Percentiles rank a stretch among this genome's conserved stretches.
Conservation (phyloP, 2,113 vertebrate genomes). For the Menidia beryllina region DNA sequence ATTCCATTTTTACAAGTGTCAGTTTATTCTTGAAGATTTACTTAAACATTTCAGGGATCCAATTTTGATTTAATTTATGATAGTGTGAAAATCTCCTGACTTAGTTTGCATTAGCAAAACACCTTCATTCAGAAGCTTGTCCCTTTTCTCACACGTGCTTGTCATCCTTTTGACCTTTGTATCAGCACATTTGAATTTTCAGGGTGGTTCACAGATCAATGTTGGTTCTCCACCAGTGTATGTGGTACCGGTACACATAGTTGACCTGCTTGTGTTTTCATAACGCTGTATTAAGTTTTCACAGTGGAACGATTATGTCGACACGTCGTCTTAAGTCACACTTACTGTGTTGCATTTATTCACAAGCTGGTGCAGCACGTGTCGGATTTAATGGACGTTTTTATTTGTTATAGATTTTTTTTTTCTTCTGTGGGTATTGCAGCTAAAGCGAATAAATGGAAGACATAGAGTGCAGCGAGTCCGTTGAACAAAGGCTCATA, state of each 20-base stretch:
- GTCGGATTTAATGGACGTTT: slow-evolving; percentile 3
- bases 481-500: background rate
- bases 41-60: no score
- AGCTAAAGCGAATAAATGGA: slow-evolving; percentile 13
- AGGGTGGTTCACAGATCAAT: slow-evolving; percentile 13
- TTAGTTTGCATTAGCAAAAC: background rate
- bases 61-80: background rate
- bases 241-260: background rate
- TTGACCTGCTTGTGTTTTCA: slow-evolving; percentile 20
- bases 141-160: background rate
- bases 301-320: background rate
- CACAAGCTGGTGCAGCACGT: background rate
- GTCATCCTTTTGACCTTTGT: slow-evolving; percentile 14
- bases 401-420: slow-evolving; percentile 1
- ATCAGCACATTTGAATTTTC: background rate
- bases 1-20: no score
- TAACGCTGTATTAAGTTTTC: slow-evolving; percentile 19
- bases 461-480: background rate
- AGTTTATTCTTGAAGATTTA: no score
- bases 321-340: background rate
- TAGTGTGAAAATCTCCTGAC: background rate
- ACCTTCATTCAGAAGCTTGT: background rate
- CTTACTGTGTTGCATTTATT: background rate
- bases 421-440: background rate
- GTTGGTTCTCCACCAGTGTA: slow-evolving; percentile 16